Evolutionary conservation across 2,888 invertebrate genomes (phyloP).

Genomic region (Chydorus sphaericus): DNA sequence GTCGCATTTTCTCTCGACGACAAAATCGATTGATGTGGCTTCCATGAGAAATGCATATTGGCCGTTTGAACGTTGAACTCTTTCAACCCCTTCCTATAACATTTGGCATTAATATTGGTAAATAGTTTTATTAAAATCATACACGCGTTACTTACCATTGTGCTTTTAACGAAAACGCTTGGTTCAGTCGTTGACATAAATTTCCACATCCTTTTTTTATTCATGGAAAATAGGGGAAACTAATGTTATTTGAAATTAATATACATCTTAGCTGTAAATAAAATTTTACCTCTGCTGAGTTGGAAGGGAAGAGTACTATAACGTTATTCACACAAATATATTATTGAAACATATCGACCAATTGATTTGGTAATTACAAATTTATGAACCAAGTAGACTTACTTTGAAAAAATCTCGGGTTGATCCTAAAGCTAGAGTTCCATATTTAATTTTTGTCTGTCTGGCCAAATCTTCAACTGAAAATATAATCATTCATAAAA

Average conservation of each 20-base stretch:
- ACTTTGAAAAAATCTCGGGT: conserved; percentile 91
- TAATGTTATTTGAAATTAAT: too few relatives aligned
- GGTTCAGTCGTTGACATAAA: conserved; percentile 54
- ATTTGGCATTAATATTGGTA: too few relatives aligned
- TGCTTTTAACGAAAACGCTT: conserved; percentile 20
- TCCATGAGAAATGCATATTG: conserved; percentile 39
- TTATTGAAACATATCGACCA: too few relatives aligned
- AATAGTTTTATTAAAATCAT: too few relatives aligned
- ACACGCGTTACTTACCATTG: too few relatives aligned
- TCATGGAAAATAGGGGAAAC: too few relatives aligned
- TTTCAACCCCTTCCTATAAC: conserved; percentile 46
- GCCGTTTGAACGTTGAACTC: conserved; percentile 30
- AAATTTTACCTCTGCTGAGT: conserved; percentile 34
- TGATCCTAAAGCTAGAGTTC: conserved; percentile 77
- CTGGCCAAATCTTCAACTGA: conserved; percentile 89
- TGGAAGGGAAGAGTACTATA: conserved; percentile 33
- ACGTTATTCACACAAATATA: too few relatives aligned
- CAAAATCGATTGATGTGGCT: conserved; percentile 61
- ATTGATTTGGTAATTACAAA: too few relatives aligned
- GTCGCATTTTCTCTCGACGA: conserved; percentile 75
- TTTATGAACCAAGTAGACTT: conserved; percentile 23
- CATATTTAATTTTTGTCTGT: conserved; percentile 94
- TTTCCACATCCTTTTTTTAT: conserved; percentile 50
- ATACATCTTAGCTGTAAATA: too few relatives aligned
- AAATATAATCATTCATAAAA: too few relatives aligned